Evolutionary conservation across 2,888 invertebrate species (phyloP).

Genomic region (Patella depressa): DNA sequence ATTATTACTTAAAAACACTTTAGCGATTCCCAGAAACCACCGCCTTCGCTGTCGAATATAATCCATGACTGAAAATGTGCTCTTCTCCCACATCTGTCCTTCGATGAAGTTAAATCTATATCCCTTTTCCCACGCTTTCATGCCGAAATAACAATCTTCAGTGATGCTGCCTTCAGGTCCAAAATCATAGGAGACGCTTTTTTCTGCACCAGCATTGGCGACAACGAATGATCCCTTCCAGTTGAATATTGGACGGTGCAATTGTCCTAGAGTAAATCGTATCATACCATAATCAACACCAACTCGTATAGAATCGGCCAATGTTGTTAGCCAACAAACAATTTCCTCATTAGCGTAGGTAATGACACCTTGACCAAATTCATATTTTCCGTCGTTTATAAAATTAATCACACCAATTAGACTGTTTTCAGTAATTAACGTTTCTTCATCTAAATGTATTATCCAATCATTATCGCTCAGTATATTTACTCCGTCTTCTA

Average conservation of each 20-base stretch:
- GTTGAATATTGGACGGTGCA: constrained; percentile 59
- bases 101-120: constrained; percentile 62
- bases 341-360: constrained; percentile 57
- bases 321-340: constrained; percentile 60
- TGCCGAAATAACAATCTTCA: constrained; percentile 59
- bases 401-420: constrained; percentile 63
- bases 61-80: constrained; percentile 58
- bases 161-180: constrained; percentile 57
- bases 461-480: constrained; percentile 62
- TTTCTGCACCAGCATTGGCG: constrained; percentile 56
- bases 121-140: constrained; percentile 57
- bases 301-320: constrained; percentile 59
- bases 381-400: constrained; percentile 51
- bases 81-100: constrained; percentile 63
- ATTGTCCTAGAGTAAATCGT: constrained; percentile 50
- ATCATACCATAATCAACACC: constrained; percentile 61
- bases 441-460: constrained; percentile 64
- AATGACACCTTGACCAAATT: constrained; percentile 60
- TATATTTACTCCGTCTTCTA: constrained; percentile 45
- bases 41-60: constrained; percentile 58
- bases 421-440: constrained; percentile 56
- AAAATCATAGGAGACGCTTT: constrained; percentile 54
- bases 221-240: constrained; percentile 66
- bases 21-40: constrained; percentile 61
- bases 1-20: constrained; percentile 47